These are phyloP conservation scores for Petrocephalus zakoni DNA, from an alignment of 2,113 vertebrate species.

Conservation along the genomic window DNA sequence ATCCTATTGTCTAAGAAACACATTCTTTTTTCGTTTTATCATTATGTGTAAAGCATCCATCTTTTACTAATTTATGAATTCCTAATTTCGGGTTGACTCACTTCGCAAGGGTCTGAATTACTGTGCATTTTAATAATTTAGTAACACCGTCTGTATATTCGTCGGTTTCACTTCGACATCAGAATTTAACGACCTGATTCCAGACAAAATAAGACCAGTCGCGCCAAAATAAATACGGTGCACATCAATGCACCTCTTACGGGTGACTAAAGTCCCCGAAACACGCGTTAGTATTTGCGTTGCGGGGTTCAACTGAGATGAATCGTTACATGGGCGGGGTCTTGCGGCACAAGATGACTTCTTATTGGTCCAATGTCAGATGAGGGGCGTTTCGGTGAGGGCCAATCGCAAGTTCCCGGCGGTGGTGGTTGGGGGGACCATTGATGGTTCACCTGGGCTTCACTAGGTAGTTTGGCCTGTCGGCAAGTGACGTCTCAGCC, in stretches of 20 bases:
- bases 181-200: background rate
- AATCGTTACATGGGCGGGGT: background rate
- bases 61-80: background rate
- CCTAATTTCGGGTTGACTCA: background rate
- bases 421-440: background rate
- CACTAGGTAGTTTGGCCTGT: background rate
- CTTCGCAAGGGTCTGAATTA: background rate
- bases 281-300: background rate
- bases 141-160: background rate
- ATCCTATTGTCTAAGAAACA: background rate
- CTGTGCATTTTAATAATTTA: background rate
- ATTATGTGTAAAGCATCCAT: background rate
- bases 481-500: background rate
- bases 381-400: background rate
- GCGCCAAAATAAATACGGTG: background rate
- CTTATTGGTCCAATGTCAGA: background rate
- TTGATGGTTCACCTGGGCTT: background rate
- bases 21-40: background rate
- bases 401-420: conserved; percentile 13
- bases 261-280: background rate
- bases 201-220: background rate
- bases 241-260: background rate
- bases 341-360: background rate
- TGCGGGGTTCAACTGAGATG: background rate
- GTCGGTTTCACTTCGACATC: background rate